Base-by-base conservation (phyloP, 2,888 invertebrate species). In the Papilio protenor region DNA sequence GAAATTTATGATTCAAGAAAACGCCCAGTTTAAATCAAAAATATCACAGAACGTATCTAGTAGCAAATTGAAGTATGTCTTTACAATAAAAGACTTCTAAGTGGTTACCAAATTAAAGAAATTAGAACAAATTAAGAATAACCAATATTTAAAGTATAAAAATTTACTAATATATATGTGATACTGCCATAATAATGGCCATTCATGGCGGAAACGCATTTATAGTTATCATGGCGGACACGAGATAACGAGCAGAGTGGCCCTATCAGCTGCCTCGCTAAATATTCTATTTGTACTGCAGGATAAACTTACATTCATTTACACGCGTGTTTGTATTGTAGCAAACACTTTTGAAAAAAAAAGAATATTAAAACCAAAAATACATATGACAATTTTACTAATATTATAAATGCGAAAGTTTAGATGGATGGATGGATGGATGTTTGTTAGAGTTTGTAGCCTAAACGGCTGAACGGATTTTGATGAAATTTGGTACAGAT, bases 191-290 rank as follows among this genome's bases (percentile, higher is more conserved):
- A 23, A 57, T 77, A 78, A 85, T 83, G 82, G 78, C 81, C 79
- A 81, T 78, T 80, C 83, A 80, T 79, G 82, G 80, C 86, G 89
- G 90, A 90, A 89, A 84, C 85, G 81, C 77, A 82, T 72, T 55
- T 78, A 76, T 76, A 79, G 78, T 81, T 87, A 90, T 90, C 89
- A 81, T 80, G 77, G 80, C 89, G 90, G 90, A 90, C 79, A 85
- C 76, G 81, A 84, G 87, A 89, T 89, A 89, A 84, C 82, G 78
- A 81, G 80, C 81, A 40, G 78, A 55, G 75, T 47, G 77, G 33
- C 69, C 64, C 76, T 80, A 77, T 78, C 73, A 47, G 55, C 61
- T 0, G 3, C 23, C 64, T 45, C 64, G 74, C 59, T 76, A 78
- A 79, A 78, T 79, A 79, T 78, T 64, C 71, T 77, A 73, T 78